These are phyloP conservation scores for Numida meleagris DNA, from an alignment of 2,113 vertebrate genomes.

Conservation along the genomic window DNA sequence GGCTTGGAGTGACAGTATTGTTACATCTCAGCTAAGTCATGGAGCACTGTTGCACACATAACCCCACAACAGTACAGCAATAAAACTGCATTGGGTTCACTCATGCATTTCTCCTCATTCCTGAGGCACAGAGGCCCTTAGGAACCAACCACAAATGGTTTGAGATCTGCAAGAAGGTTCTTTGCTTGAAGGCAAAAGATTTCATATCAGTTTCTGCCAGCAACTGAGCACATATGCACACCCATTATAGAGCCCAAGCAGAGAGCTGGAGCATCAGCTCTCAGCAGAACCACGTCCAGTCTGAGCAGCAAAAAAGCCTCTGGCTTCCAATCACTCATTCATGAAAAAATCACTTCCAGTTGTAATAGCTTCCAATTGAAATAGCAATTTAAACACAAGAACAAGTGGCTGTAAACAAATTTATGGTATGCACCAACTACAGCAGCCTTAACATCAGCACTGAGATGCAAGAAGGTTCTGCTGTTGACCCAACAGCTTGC, in stretches of 20 bases:
- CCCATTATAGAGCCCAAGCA: not conserved
- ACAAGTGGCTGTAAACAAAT: not conserved
- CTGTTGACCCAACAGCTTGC: not conserved
- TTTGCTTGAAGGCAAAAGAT: not conserved
- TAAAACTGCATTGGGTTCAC: not conserved
- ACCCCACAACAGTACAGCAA: rapidly evolving
- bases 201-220: not conserved
- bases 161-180: not conserved
- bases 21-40: not conserved
- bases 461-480: not conserved
- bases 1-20: not conserved
- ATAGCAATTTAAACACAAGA: not conserved
- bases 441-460: not conserved
- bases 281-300: not conserved
- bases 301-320: not conserved
- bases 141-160: not conserved
- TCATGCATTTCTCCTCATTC: rapidly evolving
- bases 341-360: not conserved
- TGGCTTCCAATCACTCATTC: not conserved
- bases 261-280: not conserved
- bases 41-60: not conserved
- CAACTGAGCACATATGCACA: not conserved
- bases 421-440: not conserved
- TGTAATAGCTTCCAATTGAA: not conserved
- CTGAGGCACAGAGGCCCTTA: rapidly evolving